Conservation (phyloP, 2,113 vertebrate species). For the Meles meles region DNA sequence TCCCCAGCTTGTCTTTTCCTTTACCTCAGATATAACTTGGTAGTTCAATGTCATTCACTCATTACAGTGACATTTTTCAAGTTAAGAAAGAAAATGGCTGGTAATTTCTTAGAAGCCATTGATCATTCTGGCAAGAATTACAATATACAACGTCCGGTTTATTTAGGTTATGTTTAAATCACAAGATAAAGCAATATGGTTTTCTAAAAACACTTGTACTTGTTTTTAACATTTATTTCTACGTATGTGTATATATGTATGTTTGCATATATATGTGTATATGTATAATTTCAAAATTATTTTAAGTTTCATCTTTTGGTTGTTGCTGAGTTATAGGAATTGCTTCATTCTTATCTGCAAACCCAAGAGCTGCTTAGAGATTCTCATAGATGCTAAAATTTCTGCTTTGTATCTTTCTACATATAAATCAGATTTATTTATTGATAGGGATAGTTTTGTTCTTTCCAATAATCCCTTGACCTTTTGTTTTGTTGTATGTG, state of each 20-base stretch:
- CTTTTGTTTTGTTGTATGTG: neutral
- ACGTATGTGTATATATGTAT: neutral
- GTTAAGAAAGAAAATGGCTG: neutral
- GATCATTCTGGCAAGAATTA: neutral
- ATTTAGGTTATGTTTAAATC: neutral
- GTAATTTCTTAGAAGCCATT: neutral
- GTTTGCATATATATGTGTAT: neutral
- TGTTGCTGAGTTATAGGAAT: neutral
- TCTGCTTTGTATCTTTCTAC: neutral
- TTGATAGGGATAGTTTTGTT: neutral
- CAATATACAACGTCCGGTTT: neutral
- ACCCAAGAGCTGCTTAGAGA: neutral
- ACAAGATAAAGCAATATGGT: neutral
- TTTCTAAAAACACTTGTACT: neutral
- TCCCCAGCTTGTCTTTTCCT: neutral
- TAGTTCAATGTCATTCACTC: neutral
- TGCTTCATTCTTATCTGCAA: neutral
- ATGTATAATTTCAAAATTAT: neutral
- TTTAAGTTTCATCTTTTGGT: neutral
- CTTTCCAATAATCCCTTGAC: neutral
- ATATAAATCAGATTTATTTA: neutral
- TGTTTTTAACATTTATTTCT: neutral
- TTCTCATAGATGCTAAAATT: neutral
- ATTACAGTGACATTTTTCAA: neutral
- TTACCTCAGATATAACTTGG: neutral